phyloP scores from a whole-genome alignment of 1,140 invertebrate genomes.

The Venustaconcha ellipsiformis region DNA sequence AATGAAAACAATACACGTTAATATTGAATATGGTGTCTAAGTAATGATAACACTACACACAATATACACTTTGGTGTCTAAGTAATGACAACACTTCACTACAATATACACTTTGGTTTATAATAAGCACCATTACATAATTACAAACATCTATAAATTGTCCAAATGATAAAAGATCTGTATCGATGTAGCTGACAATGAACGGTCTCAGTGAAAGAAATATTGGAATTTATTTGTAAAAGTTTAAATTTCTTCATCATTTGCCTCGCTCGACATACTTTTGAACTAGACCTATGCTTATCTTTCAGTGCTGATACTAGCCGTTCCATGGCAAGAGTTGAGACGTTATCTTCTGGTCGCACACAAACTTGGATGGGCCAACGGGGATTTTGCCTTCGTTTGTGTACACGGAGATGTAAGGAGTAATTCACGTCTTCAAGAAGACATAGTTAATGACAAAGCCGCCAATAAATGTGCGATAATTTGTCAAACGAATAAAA shows the following conservation, averaged over 20 bases:
- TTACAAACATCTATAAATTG: neutral
- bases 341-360: slow-evolving; percentile 90
- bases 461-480: neutral
- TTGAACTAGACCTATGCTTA: slow-evolving; percentile 3
- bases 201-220: too few relatives aligned
- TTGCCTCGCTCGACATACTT: too few relatives aligned
- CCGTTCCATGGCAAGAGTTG: slow-evolving; percentile 81
- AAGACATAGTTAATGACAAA: neutral
- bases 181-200: neutral
- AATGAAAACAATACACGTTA: too few relatives aligned
- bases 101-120: too few relatives aligned
- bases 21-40: too few relatives aligned
- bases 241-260: too few relatives aligned
- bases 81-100: too few relatives aligned
- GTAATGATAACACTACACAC: too few relatives aligned
- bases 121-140: too few relatives aligned
- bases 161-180: neutral
- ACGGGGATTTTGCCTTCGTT: slow-evolving; percentile 88
- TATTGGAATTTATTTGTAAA: neutral
- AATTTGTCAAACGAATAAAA: too few relatives aligned
- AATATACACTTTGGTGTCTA: too few relatives aligned
- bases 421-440: neutral
- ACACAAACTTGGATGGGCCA: slow-evolving; percentile 86
- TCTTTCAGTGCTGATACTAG: slow-evolving; percentile 83
- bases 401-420: slow-evolving; percentile 78